Evolutionary conservation across 1,140 invertebrate species (phyloP).

Genomic region (Branchinecta lynchi): DNA sequence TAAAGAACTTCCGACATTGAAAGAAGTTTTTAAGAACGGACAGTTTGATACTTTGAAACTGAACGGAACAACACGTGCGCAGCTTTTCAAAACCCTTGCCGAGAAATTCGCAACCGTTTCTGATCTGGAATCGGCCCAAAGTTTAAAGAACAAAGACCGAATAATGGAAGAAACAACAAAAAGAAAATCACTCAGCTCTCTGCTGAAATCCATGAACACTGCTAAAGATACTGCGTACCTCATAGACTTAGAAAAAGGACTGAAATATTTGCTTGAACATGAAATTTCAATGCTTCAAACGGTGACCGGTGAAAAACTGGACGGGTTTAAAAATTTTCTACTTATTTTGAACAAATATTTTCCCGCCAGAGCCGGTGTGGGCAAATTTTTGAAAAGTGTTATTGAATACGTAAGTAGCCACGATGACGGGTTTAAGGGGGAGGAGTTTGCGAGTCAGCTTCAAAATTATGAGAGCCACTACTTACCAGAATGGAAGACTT

Average conservation of each 20-base stretch:
- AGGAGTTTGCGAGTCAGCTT: constrained; percentile 38
- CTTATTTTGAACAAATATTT: constrained; percentile 51
- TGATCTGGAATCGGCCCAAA: background rate
- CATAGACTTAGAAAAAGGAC: constrained; percentile 65
- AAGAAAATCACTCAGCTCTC: background rate
- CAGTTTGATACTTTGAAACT: no score
- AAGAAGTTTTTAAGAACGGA: background rate
- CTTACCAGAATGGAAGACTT: constrained; percentile 27
- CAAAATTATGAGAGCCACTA: constrained; percentile 30
- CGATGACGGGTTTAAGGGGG: constrained; percentile 34
- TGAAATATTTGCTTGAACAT: constrained; percentile 58
- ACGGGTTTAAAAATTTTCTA: constrained; percentile 55
- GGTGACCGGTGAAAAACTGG: constrained; percentile 49
- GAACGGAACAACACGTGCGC: background rate
- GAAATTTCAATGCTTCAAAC: constrained; percentile 53
- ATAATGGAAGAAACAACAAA: background rate
- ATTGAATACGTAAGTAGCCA: constrained; percentile 38
- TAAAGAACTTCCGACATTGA: background rate
- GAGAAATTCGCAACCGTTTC: background rate
- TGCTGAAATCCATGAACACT: background rate
- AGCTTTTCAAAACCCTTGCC: background rate
- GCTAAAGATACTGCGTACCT: constrained; percentile 47
- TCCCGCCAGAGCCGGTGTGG: constrained; percentile 46
- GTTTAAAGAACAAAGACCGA: background rate
- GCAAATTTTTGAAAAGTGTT: background rate